Percentiles rank a stretch among this genome's conserved stretches.
Evolutionary conservation across 2,888 invertebrate species (phyloP).

Genomic region (Scaptomyza flava): DNA sequence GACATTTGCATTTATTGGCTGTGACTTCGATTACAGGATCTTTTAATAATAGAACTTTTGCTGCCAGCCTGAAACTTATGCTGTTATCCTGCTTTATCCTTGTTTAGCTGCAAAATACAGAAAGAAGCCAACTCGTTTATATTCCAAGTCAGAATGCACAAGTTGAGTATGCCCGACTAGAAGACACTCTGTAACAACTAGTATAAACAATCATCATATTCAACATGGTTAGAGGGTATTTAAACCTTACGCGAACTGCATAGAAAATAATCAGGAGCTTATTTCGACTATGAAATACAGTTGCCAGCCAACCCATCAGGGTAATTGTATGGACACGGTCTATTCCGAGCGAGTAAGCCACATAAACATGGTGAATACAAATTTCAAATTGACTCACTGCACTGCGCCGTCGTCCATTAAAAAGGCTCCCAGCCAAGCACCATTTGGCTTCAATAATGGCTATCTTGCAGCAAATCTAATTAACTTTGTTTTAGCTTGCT

Average conservation of each 20-base stretch:
- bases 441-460: conserved; percentile 65
- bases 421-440: conserved; percentile 31
- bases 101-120: conserved; percentile 37
- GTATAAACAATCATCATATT: too few species aligned
- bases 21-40: conserved; percentile 21
- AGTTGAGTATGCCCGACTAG: background rate
- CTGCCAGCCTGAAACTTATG: background rate
- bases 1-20: conserved; percentile 27
- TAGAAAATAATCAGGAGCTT: conserved; percentile 18
- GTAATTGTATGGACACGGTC: conserved; percentile 43
- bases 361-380: conserved; percentile 56
- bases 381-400: conserved; percentile 60
- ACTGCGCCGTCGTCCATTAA: conserved; percentile 46
- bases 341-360: conserved; percentile 66
- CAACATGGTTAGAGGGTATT: conserved; percentile 1
- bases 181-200: background rate
- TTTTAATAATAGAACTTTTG: conserved; percentile 23
- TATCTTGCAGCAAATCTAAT: conserved; percentile 77
- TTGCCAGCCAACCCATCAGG: conserved; percentile 6
- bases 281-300: background rate
- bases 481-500: conserved; percentile 73
- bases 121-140: conserved; percentile 40
- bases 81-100: conserved; percentile 4
- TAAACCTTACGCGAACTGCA: too few species aligned
- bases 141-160: background rate